Evolutionary conservation across 2,888 invertebrate genomes (phyloP), one percentile per base, ranked within the genome.

Genomic region (Drosophila formosana): DNA sequence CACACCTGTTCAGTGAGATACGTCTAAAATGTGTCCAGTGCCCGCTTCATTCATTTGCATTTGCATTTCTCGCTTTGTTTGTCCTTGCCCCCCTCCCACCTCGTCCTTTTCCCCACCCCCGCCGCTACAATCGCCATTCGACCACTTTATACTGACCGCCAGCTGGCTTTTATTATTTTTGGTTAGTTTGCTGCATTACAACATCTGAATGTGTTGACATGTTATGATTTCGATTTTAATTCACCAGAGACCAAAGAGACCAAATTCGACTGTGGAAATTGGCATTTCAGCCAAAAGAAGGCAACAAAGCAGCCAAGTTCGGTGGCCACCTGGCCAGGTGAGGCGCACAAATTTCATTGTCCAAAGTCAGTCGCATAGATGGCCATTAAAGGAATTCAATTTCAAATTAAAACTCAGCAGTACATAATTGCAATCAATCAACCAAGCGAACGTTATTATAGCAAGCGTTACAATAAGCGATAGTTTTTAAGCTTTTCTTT

Each of bases 181-280:
- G 77, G 67, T 76, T 76, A 69, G 76, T 72, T 79, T 75, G 70
- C 66, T 75, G 75, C 80, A 73, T 78, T 76, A 82, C 68, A 76
- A 79, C 74, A 78, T 78, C 66, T 78, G 69, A 61, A 57, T 71
- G 66, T 75, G 83, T 82, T 82, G 86, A 82, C 82, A 86, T 80
- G 82, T 82, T 80, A 80, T 80, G 86, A 85, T 82, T 86, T 83
- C 66, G 81, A 86, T 73, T 85, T 79, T 66, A 78, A 82, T 72
- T 71, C 73, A 67, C 28, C 69, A 32, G 45, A 45, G 6, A 18
- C 53, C 28, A 34, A 9, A 25, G 13, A 28, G 34, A 4, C 47
- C 30, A 4, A 13, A 23, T 18, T 18, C 18, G 13, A 8, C 34
- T 4, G 9, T 11, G 45, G 37, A 28, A 18, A 52, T 67, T 65